Evolutionary conservation across 2,888 invertebrate genomes (phyloP).

Genomic region (Aleiodes testaceus): DNA sequence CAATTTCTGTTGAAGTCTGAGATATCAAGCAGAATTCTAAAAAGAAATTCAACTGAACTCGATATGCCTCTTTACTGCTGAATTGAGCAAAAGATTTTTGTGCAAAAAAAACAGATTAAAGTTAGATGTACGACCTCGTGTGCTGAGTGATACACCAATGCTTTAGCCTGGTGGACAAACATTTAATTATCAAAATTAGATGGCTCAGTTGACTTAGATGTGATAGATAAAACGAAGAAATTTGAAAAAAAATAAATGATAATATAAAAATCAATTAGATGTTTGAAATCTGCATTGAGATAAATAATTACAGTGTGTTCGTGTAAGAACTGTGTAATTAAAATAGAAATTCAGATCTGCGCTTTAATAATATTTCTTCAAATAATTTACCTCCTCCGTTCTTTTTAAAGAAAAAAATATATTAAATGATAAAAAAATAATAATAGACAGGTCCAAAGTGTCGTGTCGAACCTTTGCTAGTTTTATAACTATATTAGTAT

Average conservation of each 20-base stretch:
- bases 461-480: conserved; percentile 32
- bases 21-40: no score
- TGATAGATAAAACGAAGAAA: conserved; percentile 7
- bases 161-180: neutral
- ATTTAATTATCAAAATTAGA: conserved; percentile 6
- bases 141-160: neutral
- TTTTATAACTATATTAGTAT: conserved; percentile 37
- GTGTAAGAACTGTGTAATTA: conserved; percentile 12
- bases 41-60: no score
- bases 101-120: neutral
- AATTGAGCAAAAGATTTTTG: neutral
- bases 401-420: conserved; percentile 5
- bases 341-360: conserved; percentile 2
- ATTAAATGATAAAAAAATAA: conserved; percentile 26
- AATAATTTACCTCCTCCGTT: neutral
- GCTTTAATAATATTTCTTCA: conserved; percentile 10
- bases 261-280: conserved; percentile 4
- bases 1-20: no score
- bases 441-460: conserved; percentile 25
- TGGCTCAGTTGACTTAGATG: neutral
- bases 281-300: conserved; percentile 4
- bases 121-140: neutral
- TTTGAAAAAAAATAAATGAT: neutral
- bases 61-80: no score
- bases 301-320: conserved; percentile 3